Evolutionary conservation across 2,888 invertebrate genomes (phyloP), one percentile per base, ranked within the genome.

Genomic region (Tetramorium bicarinatum): DNA sequence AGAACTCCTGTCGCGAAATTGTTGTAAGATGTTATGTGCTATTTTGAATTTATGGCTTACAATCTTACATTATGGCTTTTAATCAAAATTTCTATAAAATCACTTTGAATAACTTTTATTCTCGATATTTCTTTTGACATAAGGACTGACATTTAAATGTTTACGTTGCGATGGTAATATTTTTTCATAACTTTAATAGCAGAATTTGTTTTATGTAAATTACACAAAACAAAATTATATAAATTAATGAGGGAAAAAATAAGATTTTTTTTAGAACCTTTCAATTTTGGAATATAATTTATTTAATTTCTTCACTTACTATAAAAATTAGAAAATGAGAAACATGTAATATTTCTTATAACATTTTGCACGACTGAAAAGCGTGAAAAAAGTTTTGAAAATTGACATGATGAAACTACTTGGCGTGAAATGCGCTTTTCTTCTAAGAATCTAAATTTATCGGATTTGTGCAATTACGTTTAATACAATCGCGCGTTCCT

Each of bases 381-480:
- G 9, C 1, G 4, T 7, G 15, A 49, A 38, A 25, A 11, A 25
- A 77, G 2, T 38, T 49, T 18, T 38, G 7, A 9, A 25, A 18
- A 13, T 38, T 9, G 2, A 0, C 8, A 21, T 1, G 18, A 44
- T 13, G 3, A 18, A 41, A 49, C 7, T 67, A 18, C n/a, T 64
- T 67, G 6, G 25, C 52, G 25, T 15, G 18, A 74, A 44, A 44
- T n/a, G 11, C 29, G 4, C 44, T 25, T 38, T 34, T 7, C 13
- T 80, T 62, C 25, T 34, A 61, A 25, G 61, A 79, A 49, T 59
- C 29, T 44, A 29, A 79, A 38, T 1, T 62, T 74, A 47, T 75
- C 41, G n/a, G 21, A 72, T 25, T 80, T 34, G 21, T 44, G 25
- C 44, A 34, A 71, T 79, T 71, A 34, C 47, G 34, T 74, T 80